phyloP scores from a whole-genome alignment of 1,140 invertebrate genomes.

The Drosophila guanche region DNA sequence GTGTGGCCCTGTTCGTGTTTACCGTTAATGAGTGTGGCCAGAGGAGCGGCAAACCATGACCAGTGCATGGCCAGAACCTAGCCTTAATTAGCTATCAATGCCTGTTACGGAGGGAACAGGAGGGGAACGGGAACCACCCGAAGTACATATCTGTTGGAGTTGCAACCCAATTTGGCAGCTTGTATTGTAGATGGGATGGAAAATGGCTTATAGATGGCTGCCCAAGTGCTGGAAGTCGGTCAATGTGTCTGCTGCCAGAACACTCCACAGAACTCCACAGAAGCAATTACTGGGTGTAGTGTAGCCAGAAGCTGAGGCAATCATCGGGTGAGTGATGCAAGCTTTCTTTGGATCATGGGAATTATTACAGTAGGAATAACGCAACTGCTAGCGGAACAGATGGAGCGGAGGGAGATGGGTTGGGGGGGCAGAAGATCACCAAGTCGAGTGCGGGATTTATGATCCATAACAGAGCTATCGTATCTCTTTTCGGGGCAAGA shows the following conservation, averaged over 20 bases:
- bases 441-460: slow-evolving; percentile 24
- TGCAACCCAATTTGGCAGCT: slow-evolving; percentile 28
- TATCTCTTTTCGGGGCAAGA: neutral
- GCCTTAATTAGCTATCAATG: slow-evolving; percentile 57
- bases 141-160: neutral
- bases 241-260: slow-evolving; percentile 34
- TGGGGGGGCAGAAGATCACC: neutral
- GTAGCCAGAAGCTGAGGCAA: slow-evolving; percentile 8
- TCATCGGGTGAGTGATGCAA: neutral
- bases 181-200: neutral
- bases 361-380: slow-evolving; percentile 11
- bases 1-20: slow-evolving; percentile 31
- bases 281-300: slow-evolving; percentile 2
- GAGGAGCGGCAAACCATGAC: slow-evolving; percentile 34
- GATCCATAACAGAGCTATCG: slow-evolving; percentile 7
- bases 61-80: slow-evolving; percentile 23
- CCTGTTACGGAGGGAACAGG: slow-evolving; percentile 1
- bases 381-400: slow-evolving; percentile 13
- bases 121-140: neutral
- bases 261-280: neutral
- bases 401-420: neutral
- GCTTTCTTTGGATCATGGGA: slow-evolving; percentile 1
- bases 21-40: slow-evolving; percentile 65
- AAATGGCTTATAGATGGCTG: slow-evolving; percentile 2
- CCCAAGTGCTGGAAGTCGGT: slow-evolving; percentile 17